These are phyloP conservation scores for Hemiprocne comata DNA, from an alignment of 2,113 vertebrate genomes.

Conservation along the genomic window DNA sequence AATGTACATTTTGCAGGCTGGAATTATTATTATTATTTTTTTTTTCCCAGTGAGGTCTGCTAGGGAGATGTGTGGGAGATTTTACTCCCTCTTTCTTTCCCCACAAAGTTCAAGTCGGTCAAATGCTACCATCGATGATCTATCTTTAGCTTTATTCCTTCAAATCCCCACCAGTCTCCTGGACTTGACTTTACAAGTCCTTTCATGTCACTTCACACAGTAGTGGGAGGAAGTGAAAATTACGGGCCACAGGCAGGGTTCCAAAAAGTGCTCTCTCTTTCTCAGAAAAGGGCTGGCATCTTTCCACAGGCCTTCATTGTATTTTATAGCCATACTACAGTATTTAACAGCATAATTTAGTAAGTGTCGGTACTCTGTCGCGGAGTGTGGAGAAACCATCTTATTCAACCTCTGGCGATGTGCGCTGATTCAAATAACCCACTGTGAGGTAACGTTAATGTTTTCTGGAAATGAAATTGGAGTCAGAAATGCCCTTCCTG, in stretches of 20 bases:
- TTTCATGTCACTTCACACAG: conserved; percentile 56
- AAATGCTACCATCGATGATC: neutral
- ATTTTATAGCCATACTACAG: conserved; percentile 69
- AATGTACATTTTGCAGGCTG: neutral
- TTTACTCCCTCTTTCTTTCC: neutral
- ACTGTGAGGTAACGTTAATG: neutral
- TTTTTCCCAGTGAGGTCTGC: neutral
- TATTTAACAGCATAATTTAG: conserved; percentile 75
- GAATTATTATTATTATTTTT: neutral
- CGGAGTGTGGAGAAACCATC: conserved; percentile 28
- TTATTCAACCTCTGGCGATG: conserved; percentile 55
- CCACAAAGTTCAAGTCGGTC: neutral
- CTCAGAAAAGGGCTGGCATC: conserved; percentile 61
- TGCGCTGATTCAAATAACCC: neutral
- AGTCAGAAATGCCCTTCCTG: conserved; percentile 21
- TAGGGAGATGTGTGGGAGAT: neutral
- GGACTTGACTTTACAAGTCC: conserved; percentile 68
- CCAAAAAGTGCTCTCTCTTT: conserved; percentile 50
- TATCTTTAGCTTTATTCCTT: conserved; percentile 22
- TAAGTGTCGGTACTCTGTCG: conserved; percentile 30
- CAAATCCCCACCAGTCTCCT: conserved; percentile 16
- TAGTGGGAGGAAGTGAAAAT: conserved; percentile 66
- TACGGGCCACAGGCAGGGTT: conserved; percentile 61
- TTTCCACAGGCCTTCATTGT: conserved; percentile 63
- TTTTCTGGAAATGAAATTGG: conserved; percentile 49